A percentile compares a stretch with the other conserved stretches of the same genome.
Evolutionary conservation across 2,888 invertebrate species (phyloP).

Genomic region (Drosophila barbarae): DNA sequence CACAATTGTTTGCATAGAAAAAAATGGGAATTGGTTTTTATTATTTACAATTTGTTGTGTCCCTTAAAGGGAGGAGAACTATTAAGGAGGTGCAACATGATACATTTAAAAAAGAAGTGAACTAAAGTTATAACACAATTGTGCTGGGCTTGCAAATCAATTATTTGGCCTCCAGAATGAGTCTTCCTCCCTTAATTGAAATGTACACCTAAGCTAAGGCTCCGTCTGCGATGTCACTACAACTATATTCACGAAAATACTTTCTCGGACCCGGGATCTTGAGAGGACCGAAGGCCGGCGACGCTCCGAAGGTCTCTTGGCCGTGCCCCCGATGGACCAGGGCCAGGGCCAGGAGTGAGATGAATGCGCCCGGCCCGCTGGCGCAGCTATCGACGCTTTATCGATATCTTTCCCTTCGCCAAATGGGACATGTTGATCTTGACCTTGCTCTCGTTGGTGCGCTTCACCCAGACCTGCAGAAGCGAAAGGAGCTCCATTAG

Average conservation of each 20-base stretch:
- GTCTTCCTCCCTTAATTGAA: constrained; percentile 1
- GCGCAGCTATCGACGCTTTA: constrained; percentile 84
- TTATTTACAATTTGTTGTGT: constrained; percentile 22
- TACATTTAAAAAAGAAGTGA: neutral
- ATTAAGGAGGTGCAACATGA: neutral
- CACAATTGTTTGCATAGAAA: constrained; percentile 9
- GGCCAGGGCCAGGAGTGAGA: constrained; percentile 12
- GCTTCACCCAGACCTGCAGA: constrained; percentile 93
- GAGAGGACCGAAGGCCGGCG: constrained; percentile 7
- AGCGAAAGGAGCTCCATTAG: constrained; percentile 6
- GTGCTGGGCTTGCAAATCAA: neutral
- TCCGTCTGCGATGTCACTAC: constrained; percentile 5
- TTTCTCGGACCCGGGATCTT: constrained; percentile 9
- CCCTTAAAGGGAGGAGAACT: neutral
- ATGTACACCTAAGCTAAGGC: constrained; percentile 16
- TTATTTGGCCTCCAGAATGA: neutral
- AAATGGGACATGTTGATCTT: constrained; percentile 91
- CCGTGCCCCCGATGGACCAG: constrained; percentile 1
- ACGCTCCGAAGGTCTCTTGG: constrained; percentile 13
- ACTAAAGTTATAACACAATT: neutral
- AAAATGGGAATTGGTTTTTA: constrained; percentile 10
- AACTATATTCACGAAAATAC: constrained; percentile 9
- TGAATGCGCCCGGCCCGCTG: constrained; percentile 19
- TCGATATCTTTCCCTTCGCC: constrained; percentile 91
- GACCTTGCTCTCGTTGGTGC: constrained; percentile 88